Evolutionary conservation across 1,140 invertebrate species (phyloP).

Genomic region (Sycophaga agraensis): DNA sequence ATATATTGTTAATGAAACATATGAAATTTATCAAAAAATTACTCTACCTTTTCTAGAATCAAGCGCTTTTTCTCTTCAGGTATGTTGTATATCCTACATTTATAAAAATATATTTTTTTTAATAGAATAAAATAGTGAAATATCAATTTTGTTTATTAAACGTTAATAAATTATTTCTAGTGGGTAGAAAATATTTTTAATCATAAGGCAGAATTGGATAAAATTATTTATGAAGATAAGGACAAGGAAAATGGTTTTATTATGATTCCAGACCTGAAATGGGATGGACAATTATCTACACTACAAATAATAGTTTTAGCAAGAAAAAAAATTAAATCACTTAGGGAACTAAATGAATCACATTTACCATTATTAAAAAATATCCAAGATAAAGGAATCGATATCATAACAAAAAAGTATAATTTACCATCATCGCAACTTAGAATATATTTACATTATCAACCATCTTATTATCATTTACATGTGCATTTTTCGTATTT

Average conservation of each 20-base stretch:
- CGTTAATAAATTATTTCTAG: slow-evolving; percentile 59
- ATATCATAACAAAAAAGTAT: slow-evolving; percentile 79
- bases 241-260: slow-evolving; percentile 83
- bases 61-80: slow-evolving; percentile 75
- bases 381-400: slow-evolving; percentile 70
- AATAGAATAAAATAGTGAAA: too few species aligned
- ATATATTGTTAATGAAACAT: slow-evolving; percentile 81
- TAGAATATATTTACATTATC: slow-evolving; percentile 91
- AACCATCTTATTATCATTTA: slow-evolving; percentile 95
- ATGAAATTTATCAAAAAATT: slow-evolving; percentile 76
- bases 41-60: slow-evolving; percentile 75
- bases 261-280: slow-evolving; percentile 90
- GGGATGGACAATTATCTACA: slow-evolving; percentile 79
- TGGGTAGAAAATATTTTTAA: slow-evolving; percentile 97
- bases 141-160: slow-evolving; percentile 6
- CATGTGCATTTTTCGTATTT: slow-evolving; percentile 93
- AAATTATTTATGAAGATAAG: slow-evolving; percentile 80
- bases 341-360: slow-evolving; percentile 76
- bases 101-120: slow-evolving; percentile 13
- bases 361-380: slow-evolving; percentile 86
- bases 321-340: slow-evolving; percentile 73
- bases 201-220: slow-evolving; percentile 84
- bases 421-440: slow-evolving; percentile 70
- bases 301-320: slow-evolving; percentile 85
- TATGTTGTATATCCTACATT: too few species aligned